These are phyloP conservation scores for Drosophila recens DNA, from an alignment of 2,888 invertebrate genomes.

Conservation along the genomic window DNA sequence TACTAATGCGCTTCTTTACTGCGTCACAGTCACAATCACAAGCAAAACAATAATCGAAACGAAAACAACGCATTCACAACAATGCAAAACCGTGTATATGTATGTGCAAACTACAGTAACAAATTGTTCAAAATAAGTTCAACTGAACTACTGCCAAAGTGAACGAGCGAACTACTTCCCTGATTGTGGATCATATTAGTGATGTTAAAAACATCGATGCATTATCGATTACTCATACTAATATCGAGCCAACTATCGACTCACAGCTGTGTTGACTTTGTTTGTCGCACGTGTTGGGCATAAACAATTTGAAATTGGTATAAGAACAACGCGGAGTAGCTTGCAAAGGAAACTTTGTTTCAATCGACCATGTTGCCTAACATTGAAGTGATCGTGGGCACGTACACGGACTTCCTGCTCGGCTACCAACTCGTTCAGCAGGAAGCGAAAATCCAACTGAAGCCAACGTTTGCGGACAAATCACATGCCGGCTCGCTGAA, in stretches of 20 bases:
- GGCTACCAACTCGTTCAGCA: slow-evolving; percentile 87
- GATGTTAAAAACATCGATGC: too few relatives aligned
- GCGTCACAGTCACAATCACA: slow-evolving; percentile 35
- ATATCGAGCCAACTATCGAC: slow-evolving; percentile 2
- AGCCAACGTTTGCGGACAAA: slow-evolving; percentile 94
- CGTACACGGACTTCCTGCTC: slow-evolving; percentile 95
- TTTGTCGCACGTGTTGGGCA: slow-evolving; percentile 37
- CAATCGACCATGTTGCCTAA: slow-evolving; percentile 79
- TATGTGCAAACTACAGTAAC: neutral
- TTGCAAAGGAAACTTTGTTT: neutral
- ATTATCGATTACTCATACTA: neutral
- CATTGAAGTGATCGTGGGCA: slow-evolving; percentile 93
- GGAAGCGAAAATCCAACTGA: slow-evolving; percentile 40
- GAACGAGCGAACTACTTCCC: too few relatives aligned
- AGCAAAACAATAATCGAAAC: slow-evolving; percentile 2
- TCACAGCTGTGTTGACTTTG: slow-evolving; percentile 49
- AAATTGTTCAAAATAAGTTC: too few relatives aligned
- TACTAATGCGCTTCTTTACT: slow-evolving; percentile 15
- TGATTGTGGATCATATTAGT: too few relatives aligned
- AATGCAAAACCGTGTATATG: slow-evolving; percentile 12
- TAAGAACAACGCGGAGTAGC: neutral
- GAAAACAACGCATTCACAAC: slow-evolving; percentile 14
- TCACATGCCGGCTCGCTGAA: slow-evolving; percentile 93
- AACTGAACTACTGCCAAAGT: too few relatives aligned
- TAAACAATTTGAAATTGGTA: slow-evolving; percentile 16